Conservation (phyloP, 2,888 invertebrate genomes). For the Leucophenga montana region DNA sequence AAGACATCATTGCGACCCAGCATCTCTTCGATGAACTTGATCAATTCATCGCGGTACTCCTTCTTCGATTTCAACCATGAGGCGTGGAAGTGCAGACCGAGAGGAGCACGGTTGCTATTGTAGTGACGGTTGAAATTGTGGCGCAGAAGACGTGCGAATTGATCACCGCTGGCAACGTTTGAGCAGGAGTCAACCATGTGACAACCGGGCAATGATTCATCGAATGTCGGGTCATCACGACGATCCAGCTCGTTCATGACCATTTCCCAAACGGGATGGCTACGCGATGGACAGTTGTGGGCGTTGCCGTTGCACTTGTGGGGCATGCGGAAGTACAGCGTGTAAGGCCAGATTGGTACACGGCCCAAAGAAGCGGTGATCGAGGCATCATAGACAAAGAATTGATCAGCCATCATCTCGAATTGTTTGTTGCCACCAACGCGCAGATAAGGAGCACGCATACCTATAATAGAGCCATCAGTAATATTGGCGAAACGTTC, state of each 20-base stretch:
- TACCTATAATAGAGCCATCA: slow-evolving; percentile 90
- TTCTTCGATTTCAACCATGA: slow-evolving; percentile 96
- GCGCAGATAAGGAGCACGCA: slow-evolving; percentile 90
- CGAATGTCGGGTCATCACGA: slow-evolving; percentile 93
- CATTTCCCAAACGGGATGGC: slow-evolving; percentile 97
- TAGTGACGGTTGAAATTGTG: slow-evolving; percentile 97
- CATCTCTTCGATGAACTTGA: slow-evolving; percentile 96
- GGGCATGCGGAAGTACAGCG: slow-evolving; percentile 95
- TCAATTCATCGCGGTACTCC: slow-evolving; percentile 91
- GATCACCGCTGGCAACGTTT: slow-evolving; percentile 92
- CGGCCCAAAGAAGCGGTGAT: slow-evolving; percentile 91
- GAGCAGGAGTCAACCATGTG: slow-evolving; percentile 96
- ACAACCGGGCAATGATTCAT: slow-evolving; percentile 93
- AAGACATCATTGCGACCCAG: slow-evolving; percentile 90
- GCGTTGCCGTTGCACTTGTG: slow-evolving; percentile 96
- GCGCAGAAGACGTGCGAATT: slow-evolving; percentile 89
- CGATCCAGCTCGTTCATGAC: slow-evolving; percentile 96
- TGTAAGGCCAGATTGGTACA: slow-evolving; percentile 97
- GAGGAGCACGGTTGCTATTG: slow-evolving; percentile 92
- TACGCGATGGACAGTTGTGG: slow-evolving; percentile 91
- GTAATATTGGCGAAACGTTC: slow-evolving; percentile 94
- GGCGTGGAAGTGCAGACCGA: slow-evolving; percentile 94
- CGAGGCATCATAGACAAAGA: slow-evolving; percentile 94
- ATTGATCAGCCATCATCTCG: slow-evolving; percentile 97
- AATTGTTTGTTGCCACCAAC: slow-evolving; percentile 96